Conservation (phyloP, 2,888 invertebrate genomes). For the Parnassius orleans region DNA sequence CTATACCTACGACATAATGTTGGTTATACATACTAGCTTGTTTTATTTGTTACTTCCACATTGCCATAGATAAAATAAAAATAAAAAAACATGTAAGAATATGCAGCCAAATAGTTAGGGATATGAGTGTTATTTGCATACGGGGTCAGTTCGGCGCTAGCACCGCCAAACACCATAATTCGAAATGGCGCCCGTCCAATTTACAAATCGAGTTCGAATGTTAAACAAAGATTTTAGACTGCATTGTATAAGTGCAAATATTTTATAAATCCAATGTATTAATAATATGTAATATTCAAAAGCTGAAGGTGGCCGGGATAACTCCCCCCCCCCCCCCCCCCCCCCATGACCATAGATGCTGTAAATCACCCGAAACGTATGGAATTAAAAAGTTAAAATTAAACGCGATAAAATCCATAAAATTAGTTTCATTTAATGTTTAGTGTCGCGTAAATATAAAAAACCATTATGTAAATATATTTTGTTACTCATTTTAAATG, state of each 20-base stretch:
- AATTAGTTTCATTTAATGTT: too few species aligned
- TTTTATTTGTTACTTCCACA: too few species aligned
- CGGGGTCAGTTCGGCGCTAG: constrained; percentile 22
- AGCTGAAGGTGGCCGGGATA: too few species aligned
- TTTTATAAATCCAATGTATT: too few species aligned
- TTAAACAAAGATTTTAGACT: neutral
- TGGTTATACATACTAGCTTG: too few species aligned
- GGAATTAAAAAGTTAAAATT: too few species aligned
- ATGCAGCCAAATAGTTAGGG: constrained; percentile 4
- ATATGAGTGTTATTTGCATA: constrained; percentile 27
- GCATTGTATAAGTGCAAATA: constrained; percentile 1
- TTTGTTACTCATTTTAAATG: too few species aligned
- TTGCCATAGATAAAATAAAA: neutral
- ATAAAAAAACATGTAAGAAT: constrained; percentile 11
- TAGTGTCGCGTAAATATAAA: too few species aligned
- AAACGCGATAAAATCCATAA: too few species aligned
- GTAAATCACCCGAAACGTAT: neutral
- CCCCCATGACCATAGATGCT: neutral
- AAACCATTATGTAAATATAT: neutral
- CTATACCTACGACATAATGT: too few species aligned
- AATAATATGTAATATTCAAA: neutral
- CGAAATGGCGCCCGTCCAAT: constrained; percentile 23
- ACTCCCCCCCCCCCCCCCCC: too few species aligned
- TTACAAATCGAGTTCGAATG: constrained; percentile 19
- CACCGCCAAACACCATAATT: constrained; percentile 26